Percentiles rank a stretch among this genome's conserved stretches.
Conservation (phyloP, 37 sponge, comb jelly and placozoan genomes). For the Amphimedon queenslandica region DNA sequence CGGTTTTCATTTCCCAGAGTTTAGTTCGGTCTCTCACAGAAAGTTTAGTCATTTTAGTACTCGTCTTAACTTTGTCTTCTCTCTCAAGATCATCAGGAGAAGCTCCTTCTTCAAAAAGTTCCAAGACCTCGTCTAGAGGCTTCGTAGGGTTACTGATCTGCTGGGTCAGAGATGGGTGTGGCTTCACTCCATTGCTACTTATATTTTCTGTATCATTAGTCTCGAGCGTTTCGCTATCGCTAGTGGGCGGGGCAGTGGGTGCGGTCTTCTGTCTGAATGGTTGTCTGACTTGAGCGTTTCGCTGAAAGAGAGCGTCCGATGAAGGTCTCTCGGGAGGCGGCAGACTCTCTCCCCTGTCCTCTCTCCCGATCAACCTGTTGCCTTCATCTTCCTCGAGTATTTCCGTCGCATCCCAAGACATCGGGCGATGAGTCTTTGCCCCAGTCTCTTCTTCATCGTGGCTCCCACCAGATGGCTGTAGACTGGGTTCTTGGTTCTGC, state of each 20-base stretch:
- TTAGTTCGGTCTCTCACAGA: constrained; percentile 5
- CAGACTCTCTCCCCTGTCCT: not conserved
- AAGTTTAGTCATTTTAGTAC: not conserved
- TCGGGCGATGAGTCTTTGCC: not conserved
- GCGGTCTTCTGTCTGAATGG: not conserved
- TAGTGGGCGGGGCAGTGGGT: not conserved
- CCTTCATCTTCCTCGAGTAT: not conserved
- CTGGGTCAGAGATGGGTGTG: not conserved
- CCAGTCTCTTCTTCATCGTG: not conserved
- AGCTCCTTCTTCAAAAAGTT: not conserved
- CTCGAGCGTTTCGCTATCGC: not conserved
- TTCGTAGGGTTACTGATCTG: not conserved
- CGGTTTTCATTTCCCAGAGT: not conserved
- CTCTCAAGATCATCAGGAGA: not conserved
- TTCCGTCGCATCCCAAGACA: not conserved
- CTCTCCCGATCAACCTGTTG: not conserved
- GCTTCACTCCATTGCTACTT: not conserved
- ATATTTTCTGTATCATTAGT: not conserved
- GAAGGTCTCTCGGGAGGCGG: not conserved
- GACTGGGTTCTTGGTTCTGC: not conserved
- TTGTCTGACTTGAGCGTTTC: not conserved
- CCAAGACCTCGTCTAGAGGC: not conserved
- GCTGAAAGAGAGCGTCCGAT: not conserved
- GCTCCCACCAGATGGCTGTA: not conserved
- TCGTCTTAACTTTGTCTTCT: no score